A percentile compares a stretch with the other conserved stretches of the same genome.
Evolutionary conservation across 2,113 vertebrate genomes (phyloP).

Genomic region (Loxodonta africana): DNA sequence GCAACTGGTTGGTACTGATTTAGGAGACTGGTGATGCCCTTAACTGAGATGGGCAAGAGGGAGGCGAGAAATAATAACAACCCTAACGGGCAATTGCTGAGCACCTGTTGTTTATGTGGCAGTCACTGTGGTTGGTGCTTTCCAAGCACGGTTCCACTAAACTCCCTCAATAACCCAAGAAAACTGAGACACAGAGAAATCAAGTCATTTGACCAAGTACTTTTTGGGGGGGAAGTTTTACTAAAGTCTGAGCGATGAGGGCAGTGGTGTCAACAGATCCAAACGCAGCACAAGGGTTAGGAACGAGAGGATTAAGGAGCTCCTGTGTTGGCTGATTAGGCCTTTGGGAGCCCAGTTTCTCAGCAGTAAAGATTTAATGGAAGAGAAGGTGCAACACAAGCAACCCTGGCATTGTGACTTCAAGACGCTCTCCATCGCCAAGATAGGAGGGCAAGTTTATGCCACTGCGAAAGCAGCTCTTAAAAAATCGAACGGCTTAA

Average conservation of each 20-base stretch:
- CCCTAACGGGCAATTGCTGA: background rate
- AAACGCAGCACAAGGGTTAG: background rate
- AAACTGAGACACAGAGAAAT: background rate
- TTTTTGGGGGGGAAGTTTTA: background rate
- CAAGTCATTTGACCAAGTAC: background rate
- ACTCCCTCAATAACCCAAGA: background rate
- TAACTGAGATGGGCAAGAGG: background rate
- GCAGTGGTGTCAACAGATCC: too few species aligned
- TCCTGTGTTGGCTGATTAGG: background rate
- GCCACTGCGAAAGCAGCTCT: background rate
- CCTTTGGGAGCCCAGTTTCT: background rate
- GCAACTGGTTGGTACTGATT: background rate
- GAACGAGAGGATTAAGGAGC: rapidly evolving
- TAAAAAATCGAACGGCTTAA: background rate
- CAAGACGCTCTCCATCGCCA: background rate
- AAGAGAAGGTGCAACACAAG: rapidly evolving
- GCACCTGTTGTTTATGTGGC: background rate
- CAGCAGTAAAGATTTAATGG: rapidly evolving
- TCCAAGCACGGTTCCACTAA: rapidly evolving
- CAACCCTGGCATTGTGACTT: background rate
- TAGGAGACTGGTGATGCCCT: background rate
- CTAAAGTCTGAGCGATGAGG: background rate
- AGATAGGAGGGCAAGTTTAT: background rate
- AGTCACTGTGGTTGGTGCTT: rapidly evolving
- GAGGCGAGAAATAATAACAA: background rate